A percentile compares a stretch with the other conserved stretches of the same genome.
Conservation (phyloP, 2,797 vertebrate genomes). For the Otolemur crassicaudatus region DNA sequence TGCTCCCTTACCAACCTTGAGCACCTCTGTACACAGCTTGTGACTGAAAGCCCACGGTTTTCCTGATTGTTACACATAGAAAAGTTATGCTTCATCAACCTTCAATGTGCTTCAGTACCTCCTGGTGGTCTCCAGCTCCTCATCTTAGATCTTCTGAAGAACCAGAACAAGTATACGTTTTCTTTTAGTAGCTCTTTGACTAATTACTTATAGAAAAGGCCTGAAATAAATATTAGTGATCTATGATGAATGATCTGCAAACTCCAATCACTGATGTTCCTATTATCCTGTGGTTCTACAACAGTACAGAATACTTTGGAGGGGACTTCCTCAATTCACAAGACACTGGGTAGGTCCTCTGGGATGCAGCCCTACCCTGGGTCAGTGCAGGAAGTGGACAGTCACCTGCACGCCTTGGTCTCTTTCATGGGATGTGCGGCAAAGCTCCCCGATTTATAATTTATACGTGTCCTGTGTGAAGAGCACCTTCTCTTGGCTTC, state of each 20-base stretch:
- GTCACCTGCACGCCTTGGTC: background rate
- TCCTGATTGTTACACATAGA: background rate
- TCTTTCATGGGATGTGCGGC: background rate
- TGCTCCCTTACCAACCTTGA: background rate
- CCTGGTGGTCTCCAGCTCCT: background rate
- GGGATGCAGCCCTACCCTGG: background rate
- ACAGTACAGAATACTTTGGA: background rate
- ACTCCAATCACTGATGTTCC: background rate
- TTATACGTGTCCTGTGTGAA: background rate
- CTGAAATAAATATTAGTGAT: background rate
- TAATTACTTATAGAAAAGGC: constrained; percentile 26
- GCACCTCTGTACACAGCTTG: background rate
- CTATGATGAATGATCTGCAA: background rate
- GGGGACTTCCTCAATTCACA: background rate
- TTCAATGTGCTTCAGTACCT: background rate
- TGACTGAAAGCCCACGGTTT: background rate
- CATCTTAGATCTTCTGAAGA: background rate
- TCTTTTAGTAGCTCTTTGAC: background rate
- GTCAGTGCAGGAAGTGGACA: background rate
- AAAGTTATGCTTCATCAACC: background rate
- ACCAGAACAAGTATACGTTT: background rate
- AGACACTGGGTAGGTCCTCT: background rate
- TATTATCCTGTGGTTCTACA: background rate
- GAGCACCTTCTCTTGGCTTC: constrained; percentile 73
- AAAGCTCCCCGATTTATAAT: background rate